Evolutionary conservation across 1,140 invertebrate genomes (phyloP), one percentile per base, ranked within the genome.

Genomic region (Drosophila baimaii): DNA sequence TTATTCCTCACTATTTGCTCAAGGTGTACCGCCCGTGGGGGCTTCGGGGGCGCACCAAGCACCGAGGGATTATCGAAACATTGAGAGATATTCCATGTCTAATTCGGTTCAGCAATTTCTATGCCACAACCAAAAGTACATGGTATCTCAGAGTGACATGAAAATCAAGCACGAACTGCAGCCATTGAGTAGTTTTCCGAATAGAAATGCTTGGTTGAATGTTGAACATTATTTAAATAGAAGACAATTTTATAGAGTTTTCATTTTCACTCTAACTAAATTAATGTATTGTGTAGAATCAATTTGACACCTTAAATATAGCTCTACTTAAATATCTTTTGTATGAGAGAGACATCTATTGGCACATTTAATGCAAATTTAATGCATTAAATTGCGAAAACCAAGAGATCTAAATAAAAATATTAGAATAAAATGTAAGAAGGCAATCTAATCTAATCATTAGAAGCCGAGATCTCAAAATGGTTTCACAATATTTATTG

Each of bases 1-100:
- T 70, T 62, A 77, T 77, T 77, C 29, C 56, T 33, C 75, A 70
- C 65, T 77, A 70, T 77, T 77, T 77, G 43, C 74, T 77, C 39
- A 77, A 77, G 75, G 74, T 77, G 54, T 52, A 29, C 27, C 19
- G 31, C 10, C 21, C 13, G 8, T 4, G 29, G 43, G 27, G 15
- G n/a, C 9, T 4, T 2, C 12, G 17, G 23, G 17, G 2, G 10
- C 23, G 21, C 31, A 54, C 25, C 54, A 9, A 29, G 21, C 31
- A 54, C 25, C 54, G 12, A 35, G 61, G 73, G 44, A 66, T 43
- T 59, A 76, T 43, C 46, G 21, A 27, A 39, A 17, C 43, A 58
- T 58, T 57, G 41, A 39, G 19, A 46, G 19, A 68, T 41, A 31
- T 66, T 56, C 54, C 17, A 25, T 56, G 44, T 25, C 17, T 33